Evolutionary conservation across 2,113 vertebrate genomes (phyloP), one percentile per base, ranked within the genome.

Genomic region (Stigmatopora argus): DNA sequence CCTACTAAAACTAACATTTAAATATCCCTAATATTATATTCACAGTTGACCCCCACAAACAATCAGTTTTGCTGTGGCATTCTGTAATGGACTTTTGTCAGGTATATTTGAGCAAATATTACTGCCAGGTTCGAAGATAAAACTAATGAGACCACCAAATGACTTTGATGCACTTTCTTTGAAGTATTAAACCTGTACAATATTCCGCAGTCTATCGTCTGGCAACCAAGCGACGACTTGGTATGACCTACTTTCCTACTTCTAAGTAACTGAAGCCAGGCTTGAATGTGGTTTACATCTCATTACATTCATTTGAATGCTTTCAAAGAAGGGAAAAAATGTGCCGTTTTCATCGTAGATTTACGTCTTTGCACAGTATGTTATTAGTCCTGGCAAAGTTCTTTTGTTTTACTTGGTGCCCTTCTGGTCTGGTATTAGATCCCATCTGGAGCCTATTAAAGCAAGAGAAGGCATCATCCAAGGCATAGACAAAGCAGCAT

Each of bases 201-300:
- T 61, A 69, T 41, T 68, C 26, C 21, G 47, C 49, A 44, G 31
- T 26, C 35, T 4, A 1, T n/a, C 35, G 41, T 55, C 58, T 17
- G 53, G 52, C 48, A 62, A 66, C 48, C 0, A 12, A 62, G 26
- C 3, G 2, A 31, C 26, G 64, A 51, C 67, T 71, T 59, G 63
- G 31, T 55, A 64, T 66, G 52, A 66, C 66, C 61, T 55, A 70
- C 55, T 72, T 78, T 72, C 34, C 21, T 55, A 26, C 52, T 55
- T 55, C 23, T 26, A 46, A 6, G 15, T 64, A 47, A 58, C 34
- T 52, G 44, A 45, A 52, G 64, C 35, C 34, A 46, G 52, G 31
- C 57, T 34, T 13, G 21, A 11, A 41, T 62, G 13, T 62, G 52
- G 64, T 62, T 67, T 31, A 63, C 8, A 46, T 65, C 19, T 53